Percentiles rank a stretch among this genome's conserved stretches.
Conservation (phyloP, 2,113 vertebrate genomes). For the Zosterops pallidus region DNA sequence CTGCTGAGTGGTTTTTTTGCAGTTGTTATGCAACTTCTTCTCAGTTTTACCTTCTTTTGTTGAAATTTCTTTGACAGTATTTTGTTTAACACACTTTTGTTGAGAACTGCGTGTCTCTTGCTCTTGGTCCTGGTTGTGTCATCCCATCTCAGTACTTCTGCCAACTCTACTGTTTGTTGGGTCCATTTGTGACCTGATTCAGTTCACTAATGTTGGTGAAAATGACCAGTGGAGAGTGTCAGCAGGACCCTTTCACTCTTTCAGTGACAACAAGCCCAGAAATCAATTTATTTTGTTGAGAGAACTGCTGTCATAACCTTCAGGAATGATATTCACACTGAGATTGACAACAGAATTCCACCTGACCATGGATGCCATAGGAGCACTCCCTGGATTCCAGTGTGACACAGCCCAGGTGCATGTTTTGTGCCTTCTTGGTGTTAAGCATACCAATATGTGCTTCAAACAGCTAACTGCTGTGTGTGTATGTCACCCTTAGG, state of each 20-base stretch:
- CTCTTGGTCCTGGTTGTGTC: not conserved
- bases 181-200: not conserved
- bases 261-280: not conserved
- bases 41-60: not conserved
- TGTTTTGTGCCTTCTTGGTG: not conserved
- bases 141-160: not conserved
- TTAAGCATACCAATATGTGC: not conserved
- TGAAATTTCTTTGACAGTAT: not conserved
- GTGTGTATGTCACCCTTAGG: not conserved
- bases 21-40: not conserved
- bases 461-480: not conserved
- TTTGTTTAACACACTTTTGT: not conserved
- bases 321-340: not conserved
- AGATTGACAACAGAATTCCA: not conserved
- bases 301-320: not conserved
- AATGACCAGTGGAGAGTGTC: not conserved
- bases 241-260: not conserved
- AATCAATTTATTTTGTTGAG: not conserved
- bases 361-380: fast-evolving
- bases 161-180: not conserved
- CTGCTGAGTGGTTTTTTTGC: not conserved
- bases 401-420: not conserved
- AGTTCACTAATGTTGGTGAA: not conserved
- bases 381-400: not conserved
- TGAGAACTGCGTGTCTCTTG: not conserved